Percentiles rank a stretch among this genome's conserved stretches.
These are phyloP conservation scores for Rhopalosiphum padi DNA, from an alignment of 1,140 invertebrate genomes.

Conservation along the genomic window DNA sequence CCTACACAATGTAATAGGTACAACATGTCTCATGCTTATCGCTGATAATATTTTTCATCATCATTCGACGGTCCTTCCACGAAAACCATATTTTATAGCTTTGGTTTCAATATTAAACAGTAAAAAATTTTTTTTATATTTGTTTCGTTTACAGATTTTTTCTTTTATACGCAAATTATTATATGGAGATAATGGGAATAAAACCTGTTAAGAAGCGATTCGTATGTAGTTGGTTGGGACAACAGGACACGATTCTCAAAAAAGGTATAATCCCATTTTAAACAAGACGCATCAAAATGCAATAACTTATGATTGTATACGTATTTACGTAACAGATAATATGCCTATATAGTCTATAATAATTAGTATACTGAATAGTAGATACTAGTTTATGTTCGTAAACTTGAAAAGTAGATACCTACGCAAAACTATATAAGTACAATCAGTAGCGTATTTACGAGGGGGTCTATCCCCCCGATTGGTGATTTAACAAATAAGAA, in stretches of 20 bases:
- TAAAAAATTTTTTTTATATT: background rate
- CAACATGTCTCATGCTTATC: background rate
- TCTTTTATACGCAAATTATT: background rate
- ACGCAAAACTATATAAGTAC: background rate
- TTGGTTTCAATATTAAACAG: background rate
- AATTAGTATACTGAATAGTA: background rate
- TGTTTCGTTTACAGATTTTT: background rate
- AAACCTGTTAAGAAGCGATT: background rate
- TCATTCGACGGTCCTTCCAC: background rate
- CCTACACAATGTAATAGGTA: background rate
- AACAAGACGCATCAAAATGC: background rate
- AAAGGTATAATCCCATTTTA: background rate
- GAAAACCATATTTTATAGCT: background rate
- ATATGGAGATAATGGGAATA: background rate
- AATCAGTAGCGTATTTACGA: no score
- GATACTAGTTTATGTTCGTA: background rate
- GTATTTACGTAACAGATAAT: background rate
- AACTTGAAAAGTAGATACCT: background rate
- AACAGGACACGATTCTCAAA: background rate
- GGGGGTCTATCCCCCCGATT: no score
- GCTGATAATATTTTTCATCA: constrained; percentile 5
- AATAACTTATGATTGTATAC: background rate
- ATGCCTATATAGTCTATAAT: background rate
- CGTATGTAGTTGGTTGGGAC: no score
- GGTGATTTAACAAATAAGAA: no score